Evolutionary conservation across 2,797 vertebrate species (phyloP), one percentile per base, ranked within the genome.

Genomic region (Poecilia picta): DNA sequence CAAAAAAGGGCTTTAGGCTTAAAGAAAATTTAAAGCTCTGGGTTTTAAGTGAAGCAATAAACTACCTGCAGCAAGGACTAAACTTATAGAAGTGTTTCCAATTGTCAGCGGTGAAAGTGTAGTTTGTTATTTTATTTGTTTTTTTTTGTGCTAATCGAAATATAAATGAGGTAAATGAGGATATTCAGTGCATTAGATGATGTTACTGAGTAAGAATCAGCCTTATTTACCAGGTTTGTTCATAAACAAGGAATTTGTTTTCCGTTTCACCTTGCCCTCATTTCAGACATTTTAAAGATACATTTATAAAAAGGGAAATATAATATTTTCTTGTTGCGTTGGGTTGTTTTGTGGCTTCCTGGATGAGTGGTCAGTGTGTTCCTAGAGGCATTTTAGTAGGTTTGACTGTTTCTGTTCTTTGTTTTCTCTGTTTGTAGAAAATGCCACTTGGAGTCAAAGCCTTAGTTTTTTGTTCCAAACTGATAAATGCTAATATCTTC

Each of bases 21-120:
- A 46, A 55, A 79, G 72, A 76, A 79, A 82, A 77, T 82, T 80
- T 85, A 55, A 66, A 81, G 82, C 80, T 82, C 41, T 49, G 75
- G 55, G 28, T 43, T 51, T 64, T 25, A 72, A 66, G 16, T 0
- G 23, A 12, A 51, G 73, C 72, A 13, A 7, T 72, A 53, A 53
- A 57, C 64, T 70, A 77, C 74, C 36, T 73, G 71, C 55, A 2
- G 83, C 68, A 41, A 73, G 68, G 78, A 75, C 75, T 64, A 20
- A 73, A 74, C 15, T 28, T 43, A 62, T 70, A 8, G 57, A 16
- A 75, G 57, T 70, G 79, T 51, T 25, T 5, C 16, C 11, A 39
- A 20, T 8, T 5, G 28, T 72, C 68, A 74, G 47, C 23, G 59
- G 68, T 77, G 72, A 74, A 79, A 84, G 68, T 16, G 10, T 64